Conservation (phyloP, 2,113 vertebrate genomes). For the Loxodonta africana region DNA sequence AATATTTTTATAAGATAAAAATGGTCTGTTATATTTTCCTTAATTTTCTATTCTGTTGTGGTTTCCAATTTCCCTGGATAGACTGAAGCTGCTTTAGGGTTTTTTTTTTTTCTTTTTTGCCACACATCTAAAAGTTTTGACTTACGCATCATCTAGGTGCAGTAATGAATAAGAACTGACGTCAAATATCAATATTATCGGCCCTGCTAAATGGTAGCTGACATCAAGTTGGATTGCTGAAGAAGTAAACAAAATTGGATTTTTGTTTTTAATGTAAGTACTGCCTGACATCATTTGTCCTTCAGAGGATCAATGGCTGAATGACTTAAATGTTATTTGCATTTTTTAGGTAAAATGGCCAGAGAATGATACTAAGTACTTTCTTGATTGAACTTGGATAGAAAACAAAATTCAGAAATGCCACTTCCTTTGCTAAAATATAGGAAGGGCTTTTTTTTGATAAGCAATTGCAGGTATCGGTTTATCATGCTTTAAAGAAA, state of each 20-base stretch:
- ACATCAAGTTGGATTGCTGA: slow-evolving; percentile 85
- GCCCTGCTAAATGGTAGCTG: slow-evolving; percentile 88
- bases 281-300: slow-evolving; percentile 88
- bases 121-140: slow-evolving; percentile 85
- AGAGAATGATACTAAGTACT: slow-evolving; percentile 48
- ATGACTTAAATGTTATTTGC: slow-evolving; percentile 75
- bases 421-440: slow-evolving; percentile 16
- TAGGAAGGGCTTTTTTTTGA: background rate
- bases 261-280: slow-evolving; percentile 78
- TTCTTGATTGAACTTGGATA: slow-evolving; percentile 44
- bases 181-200: slow-evolving; percentile 90
- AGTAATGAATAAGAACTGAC: slow-evolving; percentile 90
- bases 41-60: slow-evolving; percentile 83
- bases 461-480: background rate
- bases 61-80: slow-evolving; percentile 76
- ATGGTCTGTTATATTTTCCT: slow-evolving; percentile 30
- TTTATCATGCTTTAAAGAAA: slow-evolving; percentile 36
- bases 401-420: slow-evolving; percentile 44
- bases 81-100: slow-evolving; percentile 62
- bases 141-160: slow-evolving; percentile 83
- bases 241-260: slow-evolving; percentile 89
- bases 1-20: slow-evolving; percentile 84
- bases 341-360: slow-evolving; percentile 71
- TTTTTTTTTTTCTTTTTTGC: slow-evolving; percentile 71
- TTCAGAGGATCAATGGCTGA: slow-evolving; percentile 85